Percentiles rank a stretch among this genome's conserved stretches.
phyloP scores from a whole-genome alignment of 2,113 vertebrate genomes.

The Haplochromis burtoni region DNA sequence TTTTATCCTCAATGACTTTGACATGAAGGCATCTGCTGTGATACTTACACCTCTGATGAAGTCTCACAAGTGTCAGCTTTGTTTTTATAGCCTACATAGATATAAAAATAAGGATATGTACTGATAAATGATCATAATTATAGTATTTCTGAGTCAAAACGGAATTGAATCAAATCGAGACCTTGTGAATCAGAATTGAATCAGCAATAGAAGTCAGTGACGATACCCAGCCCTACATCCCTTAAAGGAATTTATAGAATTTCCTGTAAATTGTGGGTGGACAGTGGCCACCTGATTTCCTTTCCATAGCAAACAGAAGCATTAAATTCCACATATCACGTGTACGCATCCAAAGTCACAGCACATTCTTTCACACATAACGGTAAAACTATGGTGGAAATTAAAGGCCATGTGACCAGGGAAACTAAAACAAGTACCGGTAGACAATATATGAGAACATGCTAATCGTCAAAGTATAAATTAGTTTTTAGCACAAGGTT shows the following conservation, averaged over 20 bases:
- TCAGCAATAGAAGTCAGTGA: background rate
- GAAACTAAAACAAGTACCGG: background rate
- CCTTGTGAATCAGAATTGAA: background rate
- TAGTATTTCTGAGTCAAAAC: background rate
- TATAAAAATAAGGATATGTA: background rate
- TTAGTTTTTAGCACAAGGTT: background rate
- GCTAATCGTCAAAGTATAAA: rapidly evolving
- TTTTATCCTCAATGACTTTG: background rate
- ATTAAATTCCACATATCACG: background rate
- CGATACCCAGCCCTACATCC: background rate
- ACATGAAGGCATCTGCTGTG: background rate
- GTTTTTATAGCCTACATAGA: background rate
- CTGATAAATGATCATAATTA: background rate
- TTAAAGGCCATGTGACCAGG: background rate
- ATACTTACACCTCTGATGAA: background rate
- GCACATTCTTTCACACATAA: too few relatives aligned
- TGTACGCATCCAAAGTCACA: background rate
- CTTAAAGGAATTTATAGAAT: background rate
- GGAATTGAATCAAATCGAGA: background rate
- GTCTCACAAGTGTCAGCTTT: background rate
- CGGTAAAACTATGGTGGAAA: background rate
- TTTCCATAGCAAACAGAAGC: background rate
- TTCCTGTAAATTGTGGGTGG: background rate
- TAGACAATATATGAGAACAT: background rate
- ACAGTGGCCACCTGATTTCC: background rate